These are phyloP conservation scores for Phymorhynchus buccinoides DNA, from an alignment of 1,140 invertebrate species.

Conservation along the genomic window DNA sequence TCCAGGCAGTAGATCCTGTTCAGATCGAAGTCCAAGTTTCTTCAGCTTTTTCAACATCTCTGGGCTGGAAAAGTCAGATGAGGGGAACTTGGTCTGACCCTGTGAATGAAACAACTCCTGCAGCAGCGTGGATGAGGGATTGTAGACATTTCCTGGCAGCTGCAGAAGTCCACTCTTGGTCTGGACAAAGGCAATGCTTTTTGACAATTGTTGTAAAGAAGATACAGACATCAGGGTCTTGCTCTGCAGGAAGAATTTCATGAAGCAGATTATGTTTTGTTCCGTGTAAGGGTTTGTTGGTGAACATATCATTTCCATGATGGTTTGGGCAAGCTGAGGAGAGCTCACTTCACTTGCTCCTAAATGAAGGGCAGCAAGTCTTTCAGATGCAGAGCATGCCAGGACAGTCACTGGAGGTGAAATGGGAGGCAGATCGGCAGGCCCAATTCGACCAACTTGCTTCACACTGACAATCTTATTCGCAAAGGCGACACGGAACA, in stretches of 20 bases:
- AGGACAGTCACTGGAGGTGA: background rate
- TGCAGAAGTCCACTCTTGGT: background rate
- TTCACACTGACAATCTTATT: background rate
- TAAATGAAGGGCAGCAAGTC: slow-evolving; percentile 4
- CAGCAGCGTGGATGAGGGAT: slow-evolving; percentile 22
- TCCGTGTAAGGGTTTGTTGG: background rate
- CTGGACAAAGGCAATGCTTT: slow-evolving; percentile 27
- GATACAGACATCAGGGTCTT: background rate
- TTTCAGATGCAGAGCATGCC: background rate
- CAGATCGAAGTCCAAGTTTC: slow-evolving; percentile 34
- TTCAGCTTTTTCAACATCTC: slow-evolving; percentile 24
- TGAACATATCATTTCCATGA: background rate
- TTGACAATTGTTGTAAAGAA: background rate
- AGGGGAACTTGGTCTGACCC: slow-evolving; percentile 41
- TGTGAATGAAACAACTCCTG: slow-evolving; percentile 37
- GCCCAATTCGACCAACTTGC: background rate
- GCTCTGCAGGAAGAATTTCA: slow-evolving; percentile 35
- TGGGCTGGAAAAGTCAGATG: slow-evolving; percentile 1
- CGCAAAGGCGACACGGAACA: background rate
- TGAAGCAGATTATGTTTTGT: slow-evolving; percentile 11
- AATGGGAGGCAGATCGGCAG: slow-evolving; percentile 27
- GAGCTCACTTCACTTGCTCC: slow-evolving; percentile 5
- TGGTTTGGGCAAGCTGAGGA: background rate
- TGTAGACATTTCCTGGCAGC: slow-evolving; percentile 36
- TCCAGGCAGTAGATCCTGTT: slow-evolving; percentile 12